These are phyloP conservation scores for Austrofundulus limnaeus DNA, from an alignment of 2,113 vertebrate genomes.

Conservation along the genomic window DNA sequence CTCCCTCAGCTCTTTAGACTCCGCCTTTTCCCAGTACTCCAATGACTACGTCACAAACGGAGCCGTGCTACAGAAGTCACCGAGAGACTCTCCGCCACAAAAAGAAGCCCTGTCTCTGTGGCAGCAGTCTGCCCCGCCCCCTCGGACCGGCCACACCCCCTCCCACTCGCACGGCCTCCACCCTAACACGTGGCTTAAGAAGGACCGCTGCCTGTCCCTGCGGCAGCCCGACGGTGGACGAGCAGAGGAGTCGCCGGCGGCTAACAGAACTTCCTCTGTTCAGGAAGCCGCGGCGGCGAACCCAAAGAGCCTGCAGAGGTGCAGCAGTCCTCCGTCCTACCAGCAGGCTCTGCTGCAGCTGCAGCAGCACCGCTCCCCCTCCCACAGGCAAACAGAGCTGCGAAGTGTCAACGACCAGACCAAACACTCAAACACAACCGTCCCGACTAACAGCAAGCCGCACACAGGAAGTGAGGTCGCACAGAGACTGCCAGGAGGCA, in stretches of 20 bases:
- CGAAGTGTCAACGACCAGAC: slow-evolving; percentile 54
- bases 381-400: slow-evolving; percentile 53
- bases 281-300: neutral
- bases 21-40: slow-evolving; percentile 90
- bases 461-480: slow-evolving; percentile 31
- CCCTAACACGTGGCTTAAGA: slow-evolving; percentile 82
- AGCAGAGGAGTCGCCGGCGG: slow-evolving; percentile 42
- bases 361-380: slow-evolving; percentile 60
- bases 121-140: slow-evolving; percentile 62
- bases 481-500: slow-evolving; percentile 11
- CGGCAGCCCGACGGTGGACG: slow-evolving; percentile 67
- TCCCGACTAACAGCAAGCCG: slow-evolving; percentile 14
- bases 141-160: slow-evolving; percentile 53
- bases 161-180: slow-evolving; percentile 75
- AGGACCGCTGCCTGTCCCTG: slow-evolving; percentile 77
- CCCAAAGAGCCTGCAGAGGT: slow-evolving; percentile 24
- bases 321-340: slow-evolving; percentile 65
- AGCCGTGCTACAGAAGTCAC: slow-evolving; percentile 47
- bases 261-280: slow-evolving; percentile 18
- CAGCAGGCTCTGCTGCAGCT: slow-evolving; percentile 69
- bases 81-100: slow-evolving; percentile 58
- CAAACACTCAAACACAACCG: neutral
- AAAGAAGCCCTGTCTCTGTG: slow-evolving; percentile 30
- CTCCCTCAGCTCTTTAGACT: slow-evolving; percentile 88
- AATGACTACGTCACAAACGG: slow-evolving; percentile 82